Evolutionary conservation across 2,888 invertebrate genomes (phyloP).

Genomic region (Lepidochrysops patricia): DNA sequence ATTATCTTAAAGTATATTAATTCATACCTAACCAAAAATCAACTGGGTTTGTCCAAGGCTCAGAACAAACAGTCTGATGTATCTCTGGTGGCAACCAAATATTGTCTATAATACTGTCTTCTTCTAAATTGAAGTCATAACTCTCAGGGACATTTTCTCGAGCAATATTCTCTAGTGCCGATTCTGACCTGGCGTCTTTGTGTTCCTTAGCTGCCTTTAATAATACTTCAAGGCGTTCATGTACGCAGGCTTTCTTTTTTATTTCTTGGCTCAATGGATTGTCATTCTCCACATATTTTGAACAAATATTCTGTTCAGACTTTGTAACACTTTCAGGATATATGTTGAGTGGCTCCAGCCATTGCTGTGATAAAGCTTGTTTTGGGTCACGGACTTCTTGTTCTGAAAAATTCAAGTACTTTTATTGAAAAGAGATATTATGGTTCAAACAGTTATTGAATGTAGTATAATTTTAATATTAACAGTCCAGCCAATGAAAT

Average conservation of each 20-base stretch:
- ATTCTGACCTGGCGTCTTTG: neutral
- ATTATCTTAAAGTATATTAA: neutral
- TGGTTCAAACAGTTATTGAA: too few relatives aligned
- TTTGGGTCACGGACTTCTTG: neutral
- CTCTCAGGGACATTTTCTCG: neutral
- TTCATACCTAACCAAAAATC: neutral
- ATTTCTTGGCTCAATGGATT: neutral
- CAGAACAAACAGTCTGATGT: neutral
- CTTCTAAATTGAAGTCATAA: neutral
- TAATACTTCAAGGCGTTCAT: conserved; percentile 14
- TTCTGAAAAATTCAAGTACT: too few relatives aligned
- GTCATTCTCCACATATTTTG: neutral
- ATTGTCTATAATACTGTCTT: neutral
- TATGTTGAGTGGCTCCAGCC: conserved; percentile 21
- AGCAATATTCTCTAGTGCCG: neutral
- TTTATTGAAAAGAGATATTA: too few relatives aligned
- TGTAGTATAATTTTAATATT: too few relatives aligned
- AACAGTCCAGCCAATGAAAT: too few relatives aligned
- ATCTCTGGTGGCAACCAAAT: neutral
- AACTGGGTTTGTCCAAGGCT: neutral
- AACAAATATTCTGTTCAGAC: neutral
- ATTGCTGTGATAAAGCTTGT: conserved; percentile 17
- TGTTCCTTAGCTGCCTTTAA: conserved; percentile 15
- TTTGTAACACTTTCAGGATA: conserved; percentile 14
- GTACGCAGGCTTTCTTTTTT: conserved; percentile 3